Evolutionary conservation across 1,140 invertebrate species (phyloP).

Genomic region (Drosophila auraria): DNA sequence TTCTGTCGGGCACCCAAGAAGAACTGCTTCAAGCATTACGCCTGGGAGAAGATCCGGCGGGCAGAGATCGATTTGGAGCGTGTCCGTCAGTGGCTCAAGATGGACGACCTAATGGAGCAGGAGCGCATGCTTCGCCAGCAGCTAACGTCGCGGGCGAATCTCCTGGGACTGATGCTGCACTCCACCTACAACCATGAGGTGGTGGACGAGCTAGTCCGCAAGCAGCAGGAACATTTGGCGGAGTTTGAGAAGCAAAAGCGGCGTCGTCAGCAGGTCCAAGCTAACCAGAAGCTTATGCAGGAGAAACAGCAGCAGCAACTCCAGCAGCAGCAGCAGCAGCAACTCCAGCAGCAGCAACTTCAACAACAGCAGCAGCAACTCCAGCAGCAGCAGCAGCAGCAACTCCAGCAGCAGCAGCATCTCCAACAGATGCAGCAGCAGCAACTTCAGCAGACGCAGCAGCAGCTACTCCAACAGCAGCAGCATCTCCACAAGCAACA

Average conservation of each 20-base stretch:
- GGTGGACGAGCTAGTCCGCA: slow-evolving; percentile 88
- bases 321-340: slow-evolving; percentile 50
- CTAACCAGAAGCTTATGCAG: slow-evolving; percentile 22
- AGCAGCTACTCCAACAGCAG: background rate
- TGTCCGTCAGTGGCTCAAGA: slow-evolving; percentile 94
- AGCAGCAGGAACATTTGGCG: slow-evolving; percentile 73
- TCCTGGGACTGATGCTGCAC: slow-evolving; percentile 96
- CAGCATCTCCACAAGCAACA: slow-evolving; percentile 11
- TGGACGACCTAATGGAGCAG: slow-evolving; percentile 98
- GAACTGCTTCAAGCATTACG: slow-evolving; percentile 95
- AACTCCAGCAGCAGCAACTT: background rate
- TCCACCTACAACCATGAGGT: slow-evolving; percentile 97
- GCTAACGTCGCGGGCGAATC: slow-evolving; percentile 95
- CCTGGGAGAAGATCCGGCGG: slow-evolving; percentile 97
- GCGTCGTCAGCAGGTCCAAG: slow-evolving; percentile 44
- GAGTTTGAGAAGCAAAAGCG: slow-evolving; percentile 71
- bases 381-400: slow-evolving; percentile 1
- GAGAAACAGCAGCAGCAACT: slow-evolving; percentile 58
- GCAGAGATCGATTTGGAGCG: slow-evolving; percentile 94
- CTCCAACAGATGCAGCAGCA: background rate
- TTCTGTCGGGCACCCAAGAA: slow-evolving; percentile 92
- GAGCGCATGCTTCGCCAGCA: slow-evolving; percentile 94
- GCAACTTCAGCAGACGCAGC: slow-evolving; percentile 1
- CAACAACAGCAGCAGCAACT: background rate
- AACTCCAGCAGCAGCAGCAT: slow-evolving; percentile 17